These are phyloP conservation scores for Sarcophilus harrisii DNA, from an alignment of 2,797 vertebrate species.

Conservation along the genomic window DNA sequence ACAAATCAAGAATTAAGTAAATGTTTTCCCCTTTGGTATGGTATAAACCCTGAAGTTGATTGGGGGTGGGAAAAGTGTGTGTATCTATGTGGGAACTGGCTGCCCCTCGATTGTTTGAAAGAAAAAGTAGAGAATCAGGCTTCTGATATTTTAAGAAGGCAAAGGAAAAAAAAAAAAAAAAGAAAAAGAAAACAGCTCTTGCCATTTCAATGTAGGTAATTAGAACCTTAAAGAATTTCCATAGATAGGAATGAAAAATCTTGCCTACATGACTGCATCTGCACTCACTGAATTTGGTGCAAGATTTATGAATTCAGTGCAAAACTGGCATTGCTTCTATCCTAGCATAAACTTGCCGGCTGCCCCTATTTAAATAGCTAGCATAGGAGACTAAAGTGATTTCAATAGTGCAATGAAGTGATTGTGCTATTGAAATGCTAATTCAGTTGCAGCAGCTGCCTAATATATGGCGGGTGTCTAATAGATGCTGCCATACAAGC, in stretches of 20 bases:
- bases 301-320: slow-evolving; percentile 52
- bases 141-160: slow-evolving; percentile 16
- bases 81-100: not conserved
- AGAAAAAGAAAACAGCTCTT: not conserved
- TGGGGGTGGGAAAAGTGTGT: not conserved
- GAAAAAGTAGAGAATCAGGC: slow-evolving; percentile 14
- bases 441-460: slow-evolving; percentile 44
- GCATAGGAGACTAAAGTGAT: slow-evolving; percentile 53
- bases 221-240: slow-evolving; percentile 49
- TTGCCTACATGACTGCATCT: slow-evolving; percentile 23
- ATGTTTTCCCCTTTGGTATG: not conserved
- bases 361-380: slow-evolving; percentile 50
- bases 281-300: slow-evolving; percentile 32
- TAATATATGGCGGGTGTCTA: slow-evolving; percentile 12
- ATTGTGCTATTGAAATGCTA: slow-evolving; percentile 48
- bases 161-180: not conserved
- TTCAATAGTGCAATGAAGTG: slow-evolving; percentile 46
- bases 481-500: not conserved
- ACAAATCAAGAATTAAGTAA: not conserved
- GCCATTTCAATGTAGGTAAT: slow-evolving; percentile 36
- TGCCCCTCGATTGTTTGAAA: not conserved
- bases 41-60: not conserved
- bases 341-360: slow-evolving; percentile 44
- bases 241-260: slow-evolving; percentile 53
- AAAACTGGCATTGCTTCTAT: slow-evolving; percentile 15